Percentiles rank a stretch among this genome's conserved stretches.
These are phyloP conservation scores for Calephelis virginiensis DNA, from an alignment of 1,140 invertebrate genomes.

Conservation along the genomic window DNA sequence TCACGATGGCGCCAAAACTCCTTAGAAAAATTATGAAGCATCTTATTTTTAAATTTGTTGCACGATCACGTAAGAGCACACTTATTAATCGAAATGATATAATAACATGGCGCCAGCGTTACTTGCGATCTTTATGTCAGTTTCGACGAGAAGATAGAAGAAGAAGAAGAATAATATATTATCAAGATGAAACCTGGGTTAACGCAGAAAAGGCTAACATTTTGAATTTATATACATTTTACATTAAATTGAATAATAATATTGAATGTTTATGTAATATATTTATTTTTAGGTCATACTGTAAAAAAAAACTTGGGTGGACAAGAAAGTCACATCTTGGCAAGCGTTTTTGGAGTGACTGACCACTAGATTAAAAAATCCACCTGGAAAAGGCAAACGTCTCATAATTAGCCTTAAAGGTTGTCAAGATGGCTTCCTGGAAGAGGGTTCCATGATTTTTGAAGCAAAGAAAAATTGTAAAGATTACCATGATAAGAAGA, in stretches of 20 bases:
- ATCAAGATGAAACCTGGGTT: not conserved
- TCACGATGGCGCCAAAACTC: too few species aligned
- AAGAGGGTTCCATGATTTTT: conserved; percentile 35
- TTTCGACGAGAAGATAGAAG: not conserved
- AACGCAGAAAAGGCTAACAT: conserved; percentile 4
- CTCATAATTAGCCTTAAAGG: too few species aligned
- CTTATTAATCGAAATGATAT: conserved; percentile 2
- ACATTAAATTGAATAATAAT: too few species aligned
- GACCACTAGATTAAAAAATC: too few species aligned
- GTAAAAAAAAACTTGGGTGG: too few species aligned
- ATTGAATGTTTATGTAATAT: too few species aligned
- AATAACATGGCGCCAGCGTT: conserved; percentile 9
- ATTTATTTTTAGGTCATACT: too few species aligned
- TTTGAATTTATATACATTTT: too few species aligned
- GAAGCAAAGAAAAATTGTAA: conserved; percentile 35
- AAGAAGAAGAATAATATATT: too few species aligned
- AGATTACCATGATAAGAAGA: conserved; percentile 35
- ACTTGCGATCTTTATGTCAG: conserved; percentile 2
- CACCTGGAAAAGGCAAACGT: too few species aligned
- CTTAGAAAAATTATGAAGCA: not conserved
- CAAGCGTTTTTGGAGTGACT: too few species aligned
- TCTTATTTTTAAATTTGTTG: conserved; percentile 9
- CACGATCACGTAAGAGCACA: not conserved
- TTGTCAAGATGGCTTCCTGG: conserved; percentile 29
- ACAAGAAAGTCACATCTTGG: too few species aligned